Conservation (phyloP, 2,888 invertebrate genomes). For the Phragmatobia fuliginosa region DNA sequence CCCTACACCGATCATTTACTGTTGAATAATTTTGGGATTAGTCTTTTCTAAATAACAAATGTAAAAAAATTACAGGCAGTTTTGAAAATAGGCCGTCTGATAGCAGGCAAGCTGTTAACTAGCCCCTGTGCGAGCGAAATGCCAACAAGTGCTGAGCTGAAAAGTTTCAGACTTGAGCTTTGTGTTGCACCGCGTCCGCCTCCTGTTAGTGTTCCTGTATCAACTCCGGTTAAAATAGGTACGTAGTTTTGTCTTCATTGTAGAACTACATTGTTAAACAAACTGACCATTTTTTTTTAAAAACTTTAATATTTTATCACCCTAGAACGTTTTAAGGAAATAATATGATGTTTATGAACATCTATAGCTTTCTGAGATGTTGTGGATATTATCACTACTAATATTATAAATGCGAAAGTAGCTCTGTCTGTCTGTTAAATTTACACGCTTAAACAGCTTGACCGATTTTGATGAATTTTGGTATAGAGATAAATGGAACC, state of each 20-base stretch:
- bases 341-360: not conserved
- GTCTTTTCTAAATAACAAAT: not conserved
- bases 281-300: not conserved
- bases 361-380: not conserved
- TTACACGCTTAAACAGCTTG: no score
- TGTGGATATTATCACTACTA: not conserved
- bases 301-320: not conserved
- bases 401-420: no score
- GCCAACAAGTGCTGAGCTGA: slow-evolving; percentile 68
- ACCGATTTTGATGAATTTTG: no score
- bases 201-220: slow-evolving; percentile 21
- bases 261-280: not conserved
- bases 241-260: not conserved
- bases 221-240: not conserved
- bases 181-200: slow-evolving; percentile 64
- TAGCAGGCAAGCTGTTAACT: slow-evolving; percentile 51
- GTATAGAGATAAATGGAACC: no score
- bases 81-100: slow-evolving; percentile 69
- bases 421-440: no score
- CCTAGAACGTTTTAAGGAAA: not conserved
- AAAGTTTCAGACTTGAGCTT: slow-evolving; percentile 70
- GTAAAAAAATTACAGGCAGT: slow-evolving; percentile 57
- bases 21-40: not conserved
- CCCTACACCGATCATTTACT: no score
- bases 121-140: slow-evolving; percentile 58